Evolutionary conservation across 2,797 vertebrate genomes (phyloP), one percentile per base, ranked within the genome.

Genomic region (Crax fasciolata): DNA sequence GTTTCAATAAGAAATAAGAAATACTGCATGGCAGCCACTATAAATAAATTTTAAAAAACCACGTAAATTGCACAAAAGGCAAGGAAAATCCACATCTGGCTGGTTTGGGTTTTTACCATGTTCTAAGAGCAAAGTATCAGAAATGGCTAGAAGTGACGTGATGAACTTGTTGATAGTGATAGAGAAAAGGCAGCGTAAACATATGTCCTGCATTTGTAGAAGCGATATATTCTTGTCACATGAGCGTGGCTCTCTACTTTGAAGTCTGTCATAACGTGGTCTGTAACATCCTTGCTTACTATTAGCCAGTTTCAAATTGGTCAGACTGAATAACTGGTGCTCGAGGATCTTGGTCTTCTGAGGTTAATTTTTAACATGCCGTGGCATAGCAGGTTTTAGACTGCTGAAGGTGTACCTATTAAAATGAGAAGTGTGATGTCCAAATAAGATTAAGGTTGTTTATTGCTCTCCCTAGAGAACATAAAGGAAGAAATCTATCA

Each of bases 181-280:
- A 85, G 93, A 90, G 68, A 59, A 91, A 91, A 94, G 82, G 49
- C 15, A 1, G 35, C 84, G 70, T 67, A 90, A 84, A 85, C 10
- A 19, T 72, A 72, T 85, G 70, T 81, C 82, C 79, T 93, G 82
- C 70, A 38, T 96, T 96, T 93, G 66, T 89, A 68, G 73, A 81
- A 84, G 76, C 86, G 91, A 94, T 94, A 85, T 88, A 86, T 96
- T 87, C 76, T 62, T 91, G 91, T 95, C 93, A 94, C 70, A 65
- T 68, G 70, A 81, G 85, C 76, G 39, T 41, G 76, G 55, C 66
- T 89, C 71, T 52, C 44, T 77, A 16, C 95, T 96, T 97, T 97
- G 94, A 96, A 92, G 93, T 95, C 68, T 85, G 35, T 91, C 9
- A 1, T 96, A 91, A 91, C 93, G 89, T 94, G 95, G 93, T 74